Evolutionary conservation across 2,888 invertebrate species (phyloP), one percentile per base, ranked within the genome.

Genomic region (Hesperia comma): DNA sequence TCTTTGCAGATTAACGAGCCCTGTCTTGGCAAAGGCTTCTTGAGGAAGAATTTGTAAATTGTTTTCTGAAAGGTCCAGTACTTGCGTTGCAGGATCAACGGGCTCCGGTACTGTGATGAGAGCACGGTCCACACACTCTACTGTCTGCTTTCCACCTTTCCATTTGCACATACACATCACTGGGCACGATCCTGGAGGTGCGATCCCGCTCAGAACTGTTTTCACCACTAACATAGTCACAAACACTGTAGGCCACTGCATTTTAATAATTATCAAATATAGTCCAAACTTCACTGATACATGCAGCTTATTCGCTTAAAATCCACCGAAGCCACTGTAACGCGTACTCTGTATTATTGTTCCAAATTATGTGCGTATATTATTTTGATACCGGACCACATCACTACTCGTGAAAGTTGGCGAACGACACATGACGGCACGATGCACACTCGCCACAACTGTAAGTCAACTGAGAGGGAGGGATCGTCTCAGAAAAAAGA

Each of bases 91-190:
- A 51, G 96, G 95, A 86, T 98, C 97, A 74, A 98, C 96, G 79
- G 95, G 95, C 78, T 96, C 96, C 56, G 98, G 98, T 74, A 98
- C 96, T 66, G 96, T 95, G 79, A 96, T 97, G 73, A 98, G 94
- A 69, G 95, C 95, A 69, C 96, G 95, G 86, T 97, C 96, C 81
- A 95, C 95, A 88, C 98, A 98, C 90, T 98, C 97, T 70, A 98
- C 98, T 61, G 98, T 97, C 85, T 97, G 97, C 87, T 98, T 98
- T 75, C 98, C 98, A 79, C 96, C 96, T 90, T 98, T 98, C 98
- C 98, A 98, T 89, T 98, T 98, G 92, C 98, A 98, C 79, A 95
- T 94, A 90, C 98, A 98, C 76, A 95, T 95, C 53, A 94, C 94
- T 68, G 97, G 97, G 78, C 96, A 96, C 74, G 94, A 93, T 74